phyloP scores from a whole-genome alignment of 2,113 vertebrate species.

The Oxyura jamaicensis region DNA sequence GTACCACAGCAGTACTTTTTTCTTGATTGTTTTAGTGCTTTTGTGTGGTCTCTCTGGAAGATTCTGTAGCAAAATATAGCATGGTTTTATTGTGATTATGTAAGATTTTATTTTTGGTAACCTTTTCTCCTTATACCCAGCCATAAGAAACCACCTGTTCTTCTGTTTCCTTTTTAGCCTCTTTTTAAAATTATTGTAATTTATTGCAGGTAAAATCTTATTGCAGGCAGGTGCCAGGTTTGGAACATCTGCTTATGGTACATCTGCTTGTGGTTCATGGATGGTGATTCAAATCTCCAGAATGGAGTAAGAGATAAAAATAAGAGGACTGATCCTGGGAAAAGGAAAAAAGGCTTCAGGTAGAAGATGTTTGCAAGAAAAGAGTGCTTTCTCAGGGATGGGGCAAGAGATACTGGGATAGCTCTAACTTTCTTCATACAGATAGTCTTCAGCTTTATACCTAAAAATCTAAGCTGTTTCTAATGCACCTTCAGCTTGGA shows the following conservation, averaged over 20 bases:
- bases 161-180: not conserved
- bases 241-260: not conserved
- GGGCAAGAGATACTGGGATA: not conserved
- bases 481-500: not conserved
- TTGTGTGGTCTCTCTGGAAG: slow-evolving; percentile 18
- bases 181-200: not conserved
- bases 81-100: slow-evolving; percentile 26
- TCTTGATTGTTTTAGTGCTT: not conserved
- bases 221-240: not conserved
- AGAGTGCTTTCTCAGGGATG: not conserved
- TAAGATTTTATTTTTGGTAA: slow-evolving; percentile 30
- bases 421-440: not conserved
- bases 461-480: not conserved
- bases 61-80: slow-evolving; percentile 26
- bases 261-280: not conserved
- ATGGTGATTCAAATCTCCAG: not conserved
- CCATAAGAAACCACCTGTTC: not conserved
- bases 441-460: not conserved
- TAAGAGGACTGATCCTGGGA: not conserved
- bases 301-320: not conserved
- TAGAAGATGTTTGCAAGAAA: not conserved
- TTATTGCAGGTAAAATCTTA: not conserved
- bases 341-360: not conserved
- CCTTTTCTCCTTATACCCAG: not conserved
- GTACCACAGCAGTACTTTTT: slow-evolving; percentile 19